A percentile compares a stretch with the other conserved stretches of the same genome.
phyloP scores from a whole-genome alignment of 2,888 invertebrate genomes.

The Julus scandinavius region DNA sequence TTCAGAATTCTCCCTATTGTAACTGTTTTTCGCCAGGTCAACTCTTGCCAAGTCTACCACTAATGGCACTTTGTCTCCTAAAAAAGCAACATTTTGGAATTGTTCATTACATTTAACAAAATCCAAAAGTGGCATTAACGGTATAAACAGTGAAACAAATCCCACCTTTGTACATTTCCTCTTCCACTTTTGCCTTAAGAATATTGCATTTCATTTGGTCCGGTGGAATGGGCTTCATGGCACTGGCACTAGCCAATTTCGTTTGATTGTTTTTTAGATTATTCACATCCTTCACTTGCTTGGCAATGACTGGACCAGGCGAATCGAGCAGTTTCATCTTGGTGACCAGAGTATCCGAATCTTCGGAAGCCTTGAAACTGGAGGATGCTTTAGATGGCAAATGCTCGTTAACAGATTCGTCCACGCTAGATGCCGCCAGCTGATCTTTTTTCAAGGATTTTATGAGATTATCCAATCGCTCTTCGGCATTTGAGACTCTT shows the following conservation, averaged over 20 bases:
- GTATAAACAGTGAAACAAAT: neutral
- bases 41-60: conserved; percentile 53
- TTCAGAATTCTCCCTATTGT: conserved; percentile 53
- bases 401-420: conserved; percentile 56
- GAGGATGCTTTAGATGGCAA: conserved; percentile 47
- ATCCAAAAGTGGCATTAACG: neutral
- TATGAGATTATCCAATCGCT: conserved; percentile 77
- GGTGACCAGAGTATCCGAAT: conserved; percentile 61
- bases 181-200: conserved; percentile 81
- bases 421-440: conserved; percentile 56
- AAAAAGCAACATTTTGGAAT: neutral
- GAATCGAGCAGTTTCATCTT: conserved; percentile 66
- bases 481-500: conserved; percentile 68
- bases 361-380: conserved; percentile 56
- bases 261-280: conserved; percentile 63
- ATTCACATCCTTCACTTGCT: conserved; percentile 65
- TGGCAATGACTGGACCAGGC: conserved; percentile 50
- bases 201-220: conserved; percentile 95
- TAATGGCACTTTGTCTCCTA: conserved; percentile 53
- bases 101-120: neutral
- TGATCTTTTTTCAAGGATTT: conserved; percentile 79
- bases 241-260: conserved; percentile 62
- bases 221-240: conserved; percentile 78
- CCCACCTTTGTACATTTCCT: conserved; percentile 70
- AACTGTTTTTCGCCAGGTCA: conserved; percentile 54